These are phyloP conservation scores for Leucozona laternaria DNA, from an alignment of 2,888 invertebrate species.

Conservation along the genomic window DNA sequence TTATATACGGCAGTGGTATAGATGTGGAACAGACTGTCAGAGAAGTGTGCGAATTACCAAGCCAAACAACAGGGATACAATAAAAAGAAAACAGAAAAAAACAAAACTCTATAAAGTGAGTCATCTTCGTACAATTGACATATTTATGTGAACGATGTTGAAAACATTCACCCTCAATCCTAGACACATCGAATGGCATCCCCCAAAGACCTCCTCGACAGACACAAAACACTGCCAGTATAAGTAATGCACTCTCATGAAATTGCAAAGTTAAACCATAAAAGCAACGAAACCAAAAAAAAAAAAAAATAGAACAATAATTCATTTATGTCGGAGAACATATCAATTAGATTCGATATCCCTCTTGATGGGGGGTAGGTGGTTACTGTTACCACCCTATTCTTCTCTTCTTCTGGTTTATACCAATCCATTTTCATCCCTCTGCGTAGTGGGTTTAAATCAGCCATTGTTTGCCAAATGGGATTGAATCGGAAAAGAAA, in stretches of 20 bases:
- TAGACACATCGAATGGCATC: conserved; percentile 11
- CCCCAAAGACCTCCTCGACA: conserved; percentile 34
- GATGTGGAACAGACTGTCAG: conserved; percentile 56
- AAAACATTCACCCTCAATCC: conserved; percentile 45
- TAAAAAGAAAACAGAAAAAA: neutral
- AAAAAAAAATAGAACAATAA: conserved; percentile 65
- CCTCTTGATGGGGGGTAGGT: conserved; percentile 10
- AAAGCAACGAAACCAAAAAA: conserved; percentile 18
- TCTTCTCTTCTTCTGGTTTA: neutral
- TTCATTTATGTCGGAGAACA: conserved; percentile 74
- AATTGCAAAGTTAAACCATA: conserved; percentile 47
- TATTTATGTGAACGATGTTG: conserved; percentile 56
- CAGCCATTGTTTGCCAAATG: conserved; percentile 69
- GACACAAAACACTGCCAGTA: conserved; percentile 45
- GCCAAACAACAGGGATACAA: conserved; percentile 3
- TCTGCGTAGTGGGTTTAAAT: conserved; percentile 49
- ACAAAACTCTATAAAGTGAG: conserved; percentile 44
- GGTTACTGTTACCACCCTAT: conserved; percentile 31
- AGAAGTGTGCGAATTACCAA: conserved; percentile 34
- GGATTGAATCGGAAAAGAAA: conserved; percentile 56
- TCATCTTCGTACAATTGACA: conserved; percentile 66
- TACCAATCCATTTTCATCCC: conserved; percentile 40
- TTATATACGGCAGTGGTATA: neutral
- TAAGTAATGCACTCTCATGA: conserved; percentile 68
- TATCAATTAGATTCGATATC: conserved; percentile 75